Evolutionary conservation across 2,888 invertebrate species (phyloP), one percentile per base, ranked within the genome.

Genomic region (Trichogramma evanescens): DNA sequence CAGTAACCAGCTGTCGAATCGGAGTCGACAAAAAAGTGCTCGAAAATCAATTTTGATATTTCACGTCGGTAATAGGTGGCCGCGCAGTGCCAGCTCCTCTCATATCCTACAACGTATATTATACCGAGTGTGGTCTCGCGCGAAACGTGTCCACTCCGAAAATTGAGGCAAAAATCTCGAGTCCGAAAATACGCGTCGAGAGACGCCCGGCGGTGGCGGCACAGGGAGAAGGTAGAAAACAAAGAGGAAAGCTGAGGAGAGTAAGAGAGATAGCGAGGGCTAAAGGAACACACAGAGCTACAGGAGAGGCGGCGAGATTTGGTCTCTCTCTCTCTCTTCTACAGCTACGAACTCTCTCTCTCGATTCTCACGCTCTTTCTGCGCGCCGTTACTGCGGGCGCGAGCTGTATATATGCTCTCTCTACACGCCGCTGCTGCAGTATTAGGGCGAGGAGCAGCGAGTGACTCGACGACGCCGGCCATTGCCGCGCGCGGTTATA

Each of bases 351-450:
- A 13, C 13, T 13, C 26, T 26, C 26, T 26, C 26, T 26, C 26
- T 52, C 46, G 56, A 63, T 67, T 67, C 66, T 66, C 66, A 65
- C 66, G 63, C 61, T 62, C 41, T 46, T 48, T 58, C 56, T 58
- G 40, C 41, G 50, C 46, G 44, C 7, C 7, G 53, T 46, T 26
- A 26, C 26, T 26, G 26, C 1, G 26, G 26, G 26, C 26, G 26
- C 26, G 26, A 26, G 26, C 26, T 26, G 26, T 26, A 26, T 1
- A 26, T 26, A 26, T 26, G 26, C 26, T 26, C 26, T 26, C 26
- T 26, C 26, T 26, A 26, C 26, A 26, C 26, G 26, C 26, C 26
- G 26, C 26, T 26, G 26, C 26, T 26, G 26, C 26, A 26, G 26
- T 26, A 26, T 26, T 26, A 26, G 26, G 26, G 26, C 26, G 26